These are phyloP conservation scores for Calameuta filiformis DNA, from an alignment of 2,888 invertebrate species.

Conservation along the genomic window DNA sequence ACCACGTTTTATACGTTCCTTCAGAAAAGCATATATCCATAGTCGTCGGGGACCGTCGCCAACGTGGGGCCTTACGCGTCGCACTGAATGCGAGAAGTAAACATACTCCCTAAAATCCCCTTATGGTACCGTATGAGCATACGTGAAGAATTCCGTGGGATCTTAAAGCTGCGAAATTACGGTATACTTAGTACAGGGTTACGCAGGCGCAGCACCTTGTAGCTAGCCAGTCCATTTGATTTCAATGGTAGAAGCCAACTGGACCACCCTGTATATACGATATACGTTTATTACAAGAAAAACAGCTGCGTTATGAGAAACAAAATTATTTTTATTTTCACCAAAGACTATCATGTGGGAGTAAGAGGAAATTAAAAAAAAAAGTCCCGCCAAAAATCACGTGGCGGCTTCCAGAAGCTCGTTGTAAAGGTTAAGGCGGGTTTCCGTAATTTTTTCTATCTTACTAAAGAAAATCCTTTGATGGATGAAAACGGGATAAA, in stretches of 20 bases:
- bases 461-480: not conserved
- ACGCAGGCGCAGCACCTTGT: too few species aligned
- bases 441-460: too few species aligned
- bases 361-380: not conserved
- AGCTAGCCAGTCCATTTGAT: too few species aligned
- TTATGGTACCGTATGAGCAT: not conserved
- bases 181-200: not conserved
- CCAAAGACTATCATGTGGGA: not conserved
- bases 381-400: constrained; percentile 19
- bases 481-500: not conserved
- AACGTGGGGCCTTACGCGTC: not conserved
- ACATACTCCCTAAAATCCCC: not conserved
- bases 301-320: too few species aligned
- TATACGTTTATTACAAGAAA: too few species aligned
- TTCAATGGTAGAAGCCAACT: too few species aligned
- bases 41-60: not conserved
- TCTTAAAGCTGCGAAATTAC: not conserved
- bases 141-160: not conserved
- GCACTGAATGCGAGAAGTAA: not conserved
- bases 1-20: not conserved
- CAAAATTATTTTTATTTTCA: too few species aligned
- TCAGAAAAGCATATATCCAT: not conserved
- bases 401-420: constrained; percentile 27
- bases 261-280: too few species aligned
- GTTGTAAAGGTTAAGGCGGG: not conserved